Conservation (phyloP, 2,888 invertebrate species). For the Agrochola macilenta region DNA sequence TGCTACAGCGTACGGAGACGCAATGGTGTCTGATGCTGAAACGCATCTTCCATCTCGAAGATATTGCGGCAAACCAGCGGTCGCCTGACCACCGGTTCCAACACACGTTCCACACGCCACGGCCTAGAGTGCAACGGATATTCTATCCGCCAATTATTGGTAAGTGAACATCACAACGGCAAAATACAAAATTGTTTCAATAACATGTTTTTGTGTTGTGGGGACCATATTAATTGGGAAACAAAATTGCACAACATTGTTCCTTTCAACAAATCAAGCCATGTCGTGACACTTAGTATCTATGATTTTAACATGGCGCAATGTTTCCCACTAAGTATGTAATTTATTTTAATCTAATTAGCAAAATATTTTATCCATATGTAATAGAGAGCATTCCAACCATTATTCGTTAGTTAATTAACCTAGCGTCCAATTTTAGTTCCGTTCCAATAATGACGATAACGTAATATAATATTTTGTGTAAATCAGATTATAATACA, state of each 20-base stretch:
- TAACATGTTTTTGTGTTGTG: background rate
- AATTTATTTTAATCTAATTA: constrained; percentile 17
- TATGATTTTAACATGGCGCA: background rate
- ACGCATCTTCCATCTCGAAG: constrained; percentile 95
- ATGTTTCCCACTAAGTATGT: background rate
- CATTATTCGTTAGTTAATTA: constrained; percentile 22
- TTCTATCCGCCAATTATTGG: constrained; percentile 93
- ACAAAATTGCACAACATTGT: background rate
- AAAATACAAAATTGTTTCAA: no score
- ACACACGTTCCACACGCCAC: constrained; percentile 92
- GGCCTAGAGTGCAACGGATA: constrained; percentile 90
- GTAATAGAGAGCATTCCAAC: constrained; percentile 2
- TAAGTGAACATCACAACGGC: constrained; percentile 71
- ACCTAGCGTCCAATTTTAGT: background rate
- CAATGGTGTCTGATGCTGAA: constrained; percentile 97
- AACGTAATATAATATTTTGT: background rate
- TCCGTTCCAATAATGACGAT: constrained; percentile 27
- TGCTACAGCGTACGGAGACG: constrained; percentile 97
- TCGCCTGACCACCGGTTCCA: constrained; percentile 91
- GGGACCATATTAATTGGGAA: background rate
- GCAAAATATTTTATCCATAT: background rate
- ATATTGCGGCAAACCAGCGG: constrained; percentile 94
- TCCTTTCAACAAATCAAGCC: background rate
- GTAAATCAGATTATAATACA: background rate
- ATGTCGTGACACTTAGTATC: background rate